Conservation (phyloP, 2,797 vertebrate genomes). For the Eidolon dupreanum region DNA sequence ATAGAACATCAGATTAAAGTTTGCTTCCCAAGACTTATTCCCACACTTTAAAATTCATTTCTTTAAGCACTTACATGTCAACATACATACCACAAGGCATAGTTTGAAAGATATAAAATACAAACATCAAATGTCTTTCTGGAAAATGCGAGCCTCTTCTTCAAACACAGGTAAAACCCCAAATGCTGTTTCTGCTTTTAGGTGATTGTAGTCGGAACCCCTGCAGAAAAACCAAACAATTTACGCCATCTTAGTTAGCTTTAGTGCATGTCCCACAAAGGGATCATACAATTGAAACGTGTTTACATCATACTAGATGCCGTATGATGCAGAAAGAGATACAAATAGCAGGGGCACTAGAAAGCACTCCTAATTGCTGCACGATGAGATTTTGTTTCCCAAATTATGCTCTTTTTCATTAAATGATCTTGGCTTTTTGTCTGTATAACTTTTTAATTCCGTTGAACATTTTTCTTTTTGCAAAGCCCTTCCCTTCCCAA, state of each 20-base stretch:
- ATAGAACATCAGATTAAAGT: constrained; percentile 87
- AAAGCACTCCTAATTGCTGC: constrained; percentile 86
- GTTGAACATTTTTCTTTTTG: constrained; percentile 76
- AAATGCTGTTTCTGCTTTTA: constrained; percentile 97
- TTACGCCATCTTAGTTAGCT: constrained; percentile 89
- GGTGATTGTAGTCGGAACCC: constrained; percentile 88
- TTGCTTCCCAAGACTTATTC: constrained; percentile 87
- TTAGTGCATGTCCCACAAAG: constrained; percentile 86
- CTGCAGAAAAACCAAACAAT: constrained; percentile 90
- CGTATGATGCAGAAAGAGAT: constrained; percentile 93
- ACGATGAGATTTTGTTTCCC: constrained; percentile 82
- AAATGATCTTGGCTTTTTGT: constrained; percentile 85
- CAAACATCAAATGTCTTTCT: constrained; percentile 91
- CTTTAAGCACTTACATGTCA: constrained; percentile 93
- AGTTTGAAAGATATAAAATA: constrained; percentile 86
- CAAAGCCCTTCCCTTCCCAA: constrained; percentile 88
- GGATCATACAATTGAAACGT: constrained; percentile 82
- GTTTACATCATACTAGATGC: constrained; percentile 83
- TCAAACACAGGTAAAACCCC: constrained; percentile 94
- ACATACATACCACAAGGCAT: constrained; percentile 93
- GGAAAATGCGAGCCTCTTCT: constrained; percentile 91
- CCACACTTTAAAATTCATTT: constrained; percentile 86
- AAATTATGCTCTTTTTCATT: constrained; percentile 84
- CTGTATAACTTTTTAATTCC: constrained; percentile 81
- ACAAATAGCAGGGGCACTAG: constrained; percentile 92